Evolutionary conservation across 1,140 invertebrate genomes (phyloP).

Genomic region (Drosophila burlai): DNA sequence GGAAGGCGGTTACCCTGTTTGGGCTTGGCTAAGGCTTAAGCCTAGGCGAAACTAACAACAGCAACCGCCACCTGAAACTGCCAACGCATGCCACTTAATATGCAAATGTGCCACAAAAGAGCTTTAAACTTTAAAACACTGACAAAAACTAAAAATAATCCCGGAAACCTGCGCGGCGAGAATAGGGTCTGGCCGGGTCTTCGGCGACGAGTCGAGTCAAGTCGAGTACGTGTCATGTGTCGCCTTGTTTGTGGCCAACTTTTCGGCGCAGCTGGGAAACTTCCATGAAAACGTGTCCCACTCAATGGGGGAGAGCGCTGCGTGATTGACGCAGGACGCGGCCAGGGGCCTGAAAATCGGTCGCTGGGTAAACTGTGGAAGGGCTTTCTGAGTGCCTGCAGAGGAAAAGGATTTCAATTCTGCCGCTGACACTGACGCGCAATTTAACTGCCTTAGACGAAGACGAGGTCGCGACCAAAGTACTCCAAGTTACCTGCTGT

Average conservation of each 20-base stretch:
- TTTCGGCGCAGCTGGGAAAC: slow-evolving; percentile 70
- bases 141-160: slow-evolving; percentile 62
- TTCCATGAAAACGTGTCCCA: slow-evolving; percentile 72
- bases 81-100: slow-evolving; percentile 79
- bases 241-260: slow-evolving; percentile 77
- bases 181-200: neutral
- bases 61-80: slow-evolving; percentile 32
- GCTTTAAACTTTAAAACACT: slow-evolving; percentile 81
- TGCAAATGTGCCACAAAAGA: slow-evolving; percentile 80
- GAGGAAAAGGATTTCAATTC: slow-evolving; percentile 70
- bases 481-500: slow-evolving; percentile 18
- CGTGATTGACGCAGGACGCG: slow-evolving; percentile 67
- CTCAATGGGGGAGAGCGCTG: slow-evolving; percentile 60
- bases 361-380: neutral
- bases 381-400: slow-evolving; percentile 27
- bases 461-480: slow-evolving; percentile 25
- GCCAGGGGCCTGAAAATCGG: neutral
- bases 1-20: slow-evolving; percentile 29
- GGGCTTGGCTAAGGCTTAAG: slow-evolving; percentile 62
- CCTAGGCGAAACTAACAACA: slow-evolving; percentile 71
- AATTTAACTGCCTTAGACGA: slow-evolving; percentile 66
- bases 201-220: slow-evolving; percentile 35
- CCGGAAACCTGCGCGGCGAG: slow-evolving; percentile 1
- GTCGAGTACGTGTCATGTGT: slow-evolving; percentile 79
- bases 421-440: slow-evolving; percentile 68